Base-by-base conservation (phyloP, 2,113 vertebrate species). In the Hiodon alosoides region DNA sequence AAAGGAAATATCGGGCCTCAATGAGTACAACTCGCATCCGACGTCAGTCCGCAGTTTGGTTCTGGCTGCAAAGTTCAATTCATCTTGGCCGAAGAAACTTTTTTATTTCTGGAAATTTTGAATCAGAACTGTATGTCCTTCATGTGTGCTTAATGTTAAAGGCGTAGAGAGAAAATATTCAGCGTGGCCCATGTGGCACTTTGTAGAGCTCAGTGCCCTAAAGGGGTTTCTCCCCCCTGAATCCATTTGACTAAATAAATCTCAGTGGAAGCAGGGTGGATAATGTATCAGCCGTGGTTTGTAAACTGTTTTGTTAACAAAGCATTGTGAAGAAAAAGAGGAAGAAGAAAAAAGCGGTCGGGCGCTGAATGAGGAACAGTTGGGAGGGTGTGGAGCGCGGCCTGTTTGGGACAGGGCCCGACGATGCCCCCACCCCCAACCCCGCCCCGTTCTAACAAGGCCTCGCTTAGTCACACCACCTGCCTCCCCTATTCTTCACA, bases 271-370 rank as follows among this genome's bases (percentile, higher is more conserved):
- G 88, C 87, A 86, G 85, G 81, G 86, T 85, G 87, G 87, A 89
- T 90, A 90, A 90, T 91, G 90, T 90, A 90, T 88, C 89, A 90
- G 88, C 86, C 86, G 84, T 83, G 86, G 92, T 96, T 98, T 96
- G 94, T 99, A 96, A 97, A 98, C 91, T 89, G 94, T 97, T 95
- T 94, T 94, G 95, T 97, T 95, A 98, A 97, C 95, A 93, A 95
- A 86, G 89, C 91, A 93, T 93, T 94, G 90, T 91, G 91, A 92
- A 93, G 91, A 86, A 81, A 86, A 87, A 82, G 83, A 81, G 87
- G 83, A 81, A 87, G 85, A 86, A 74, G 80, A 83, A 81, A 81
- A 91, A 66, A 82, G 83, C 84, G 86, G 89, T 87, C 85, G 82
- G 83, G 79, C 5, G 77, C 79, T 95, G 93, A 95, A 95, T 95